Base-by-base conservation (phyloP, 1,140 invertebrate species). In the Trichoplusia ni region DNA sequence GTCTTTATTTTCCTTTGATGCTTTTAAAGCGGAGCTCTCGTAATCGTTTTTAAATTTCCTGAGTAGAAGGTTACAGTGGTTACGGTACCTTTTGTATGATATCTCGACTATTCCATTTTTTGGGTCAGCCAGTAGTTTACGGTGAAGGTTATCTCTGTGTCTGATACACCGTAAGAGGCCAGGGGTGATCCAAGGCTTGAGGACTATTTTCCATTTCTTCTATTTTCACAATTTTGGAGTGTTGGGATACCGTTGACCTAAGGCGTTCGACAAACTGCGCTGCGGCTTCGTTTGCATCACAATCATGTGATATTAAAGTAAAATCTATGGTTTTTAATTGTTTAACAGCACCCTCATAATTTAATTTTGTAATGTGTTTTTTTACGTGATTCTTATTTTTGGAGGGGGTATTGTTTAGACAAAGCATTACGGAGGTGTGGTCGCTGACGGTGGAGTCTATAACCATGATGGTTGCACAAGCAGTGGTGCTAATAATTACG, bases 161-260 rank as follows among this genome's bases (percentile, higher is more conserved):
- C 38, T 35, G 2, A 77, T 71, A 27, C 71, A 77, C 4, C 58
- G 21, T 13, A 73, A n/a, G 0, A 76, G 29, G 4, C 74, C 70
- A 7, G 68, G 42, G 4, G 70, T 73, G 1, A 73, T 58, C 68
- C 74, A 77, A 0, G 74, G 65, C 29, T 73, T 77, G 0, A 71
- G 9, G 3, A 51, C 47, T 29, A 8, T n/a, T 33, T 65, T 58
- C n/a, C 53, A 29, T 16, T 23, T 23, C 0, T n/a, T 18, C 4
- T 11, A 23, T n/a, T 23, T 21, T 23, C 3, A 1, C 6, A 14
- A 21, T 0, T n/a, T 8, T 44, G 1, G 40, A 21, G 8, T 44
- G 2, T 21, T 23, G 18, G 16, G 16, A 21, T 21, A 42, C 18
- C 9, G 8, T 5, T 0, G 38, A 19, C 9, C 3, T 21, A 21